These are phyloP conservation scores for Antheraea yamamai DNA, from an alignment of 2,888 invertebrate species.

Conservation along the genomic window DNA sequence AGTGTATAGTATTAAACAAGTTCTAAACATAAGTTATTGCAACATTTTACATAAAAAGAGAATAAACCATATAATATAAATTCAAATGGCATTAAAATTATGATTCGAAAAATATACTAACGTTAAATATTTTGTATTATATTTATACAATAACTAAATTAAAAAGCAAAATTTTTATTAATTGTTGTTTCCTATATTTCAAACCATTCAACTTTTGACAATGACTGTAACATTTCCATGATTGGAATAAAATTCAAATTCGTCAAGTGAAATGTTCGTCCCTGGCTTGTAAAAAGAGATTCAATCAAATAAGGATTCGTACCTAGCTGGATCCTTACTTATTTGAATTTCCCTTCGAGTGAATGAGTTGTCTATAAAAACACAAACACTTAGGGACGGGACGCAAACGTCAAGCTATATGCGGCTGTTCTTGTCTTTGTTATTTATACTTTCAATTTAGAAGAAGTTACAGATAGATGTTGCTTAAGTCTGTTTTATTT, in stretches of 20 bases:
- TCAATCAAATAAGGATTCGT: conserved; percentile 68
- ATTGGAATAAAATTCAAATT: conserved; percentile 73
- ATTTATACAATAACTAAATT: too few relatives aligned
- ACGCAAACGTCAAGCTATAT: conserved; percentile 8
- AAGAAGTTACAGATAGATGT: neutral
- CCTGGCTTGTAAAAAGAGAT: conserved; percentile 57
- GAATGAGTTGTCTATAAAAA: conserved; percentile 53
- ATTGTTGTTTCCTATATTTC: conserved; percentile 5
- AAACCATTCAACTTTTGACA: conserved; percentile 16
- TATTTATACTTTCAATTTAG: neutral
- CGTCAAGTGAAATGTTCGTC: conserved; percentile 45
- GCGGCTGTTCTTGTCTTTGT: neutral
- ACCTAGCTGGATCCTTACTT: conserved; percentile 53
- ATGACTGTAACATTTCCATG: conserved; percentile 35
- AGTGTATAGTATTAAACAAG: neutral
- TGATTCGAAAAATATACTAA: too few relatives aligned
- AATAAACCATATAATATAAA: too few relatives aligned
- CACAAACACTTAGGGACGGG: conserved; percentile 27
- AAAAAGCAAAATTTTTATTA: neutral
- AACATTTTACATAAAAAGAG: neutral
- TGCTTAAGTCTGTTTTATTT: neutral
- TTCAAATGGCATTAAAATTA: too few relatives aligned
- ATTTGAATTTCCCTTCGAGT: conserved; percentile 47
- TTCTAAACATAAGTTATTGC: neutral
- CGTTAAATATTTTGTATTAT: too few relatives aligned